phyloP scores from a whole-genome alignment of 2,888 invertebrate species.

The Hirtodrosophila alboralis region DNA sequence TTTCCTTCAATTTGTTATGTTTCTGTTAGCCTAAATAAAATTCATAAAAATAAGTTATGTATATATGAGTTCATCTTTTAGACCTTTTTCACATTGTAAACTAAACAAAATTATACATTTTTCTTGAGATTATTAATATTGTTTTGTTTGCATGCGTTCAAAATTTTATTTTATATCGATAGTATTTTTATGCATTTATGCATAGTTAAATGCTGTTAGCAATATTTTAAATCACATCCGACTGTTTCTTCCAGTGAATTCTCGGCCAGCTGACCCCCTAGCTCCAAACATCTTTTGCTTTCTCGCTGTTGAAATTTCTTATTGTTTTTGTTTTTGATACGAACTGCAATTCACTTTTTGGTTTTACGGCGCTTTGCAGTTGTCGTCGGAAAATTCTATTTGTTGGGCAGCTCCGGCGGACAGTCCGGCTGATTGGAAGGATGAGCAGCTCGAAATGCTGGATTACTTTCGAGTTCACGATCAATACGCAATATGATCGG shows the following conservation, averaged over 20 bases:
- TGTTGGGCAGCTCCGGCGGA: constrained; percentile 94
- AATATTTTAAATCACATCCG: constrained; percentile 80
- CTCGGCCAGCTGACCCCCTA: constrained; percentile 28
- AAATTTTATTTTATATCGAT: constrained; percentile 53
- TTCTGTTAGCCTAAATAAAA: constrained; percentile 76
- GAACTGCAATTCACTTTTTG: constrained; percentile 82
- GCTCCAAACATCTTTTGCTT: constrained; percentile 19
- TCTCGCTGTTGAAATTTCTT: constrained; percentile 29
- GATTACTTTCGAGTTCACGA: constrained; percentile 93
- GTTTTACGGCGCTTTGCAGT: constrained; percentile 83
- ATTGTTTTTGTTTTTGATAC: constrained; percentile 29
- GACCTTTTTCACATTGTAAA: constrained; percentile 70
- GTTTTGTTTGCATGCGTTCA: constrained; percentile 30
- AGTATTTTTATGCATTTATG: constrained; percentile 76
- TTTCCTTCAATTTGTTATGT: constrained; percentile 51
- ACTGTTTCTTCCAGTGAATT: constrained; percentile 68
- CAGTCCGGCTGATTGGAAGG: constrained; percentile 97
- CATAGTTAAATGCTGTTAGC: constrained; percentile 81
- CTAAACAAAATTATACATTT: constrained; percentile 39
- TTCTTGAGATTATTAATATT: constrained; percentile 39
- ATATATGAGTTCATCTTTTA: constrained; percentile 68
- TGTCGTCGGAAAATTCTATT: constrained; percentile 84
- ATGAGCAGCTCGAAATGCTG: constrained; percentile 95
- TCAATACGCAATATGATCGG: constrained; percentile 95
- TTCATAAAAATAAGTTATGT: constrained; percentile 72